phyloP scores from a whole-genome alignment of 2,888 invertebrate species.

The Aphrophora alni region DNA sequence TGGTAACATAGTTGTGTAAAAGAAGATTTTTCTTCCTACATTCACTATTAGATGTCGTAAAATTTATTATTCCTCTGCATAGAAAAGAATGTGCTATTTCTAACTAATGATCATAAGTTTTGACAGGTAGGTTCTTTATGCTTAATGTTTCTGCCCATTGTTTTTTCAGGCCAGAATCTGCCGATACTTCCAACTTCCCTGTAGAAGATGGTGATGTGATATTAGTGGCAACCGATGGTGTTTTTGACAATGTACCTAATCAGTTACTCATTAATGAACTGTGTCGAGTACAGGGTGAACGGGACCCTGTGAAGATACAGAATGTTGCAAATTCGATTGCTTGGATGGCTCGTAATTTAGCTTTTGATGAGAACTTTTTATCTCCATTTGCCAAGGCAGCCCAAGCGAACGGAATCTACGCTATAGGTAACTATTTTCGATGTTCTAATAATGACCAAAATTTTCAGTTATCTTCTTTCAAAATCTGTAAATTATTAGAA shows the following conservation, averaged over 20 bases:
- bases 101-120: too few species aligned
- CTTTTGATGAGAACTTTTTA: slow-evolving; percentile 93
- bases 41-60: too few species aligned
- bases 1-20: too few species aligned
- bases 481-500: too few species aligned
- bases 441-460: background rate
- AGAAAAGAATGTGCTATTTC: too few species aligned
- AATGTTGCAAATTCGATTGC: slow-evolving; percentile 94
- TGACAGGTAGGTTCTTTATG: too few species aligned
- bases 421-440: slow-evolving; percentile 71
- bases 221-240: slow-evolving; percentile 95
- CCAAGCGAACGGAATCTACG: slow-evolving; percentile 89
- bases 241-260: slow-evolving; percentile 97
- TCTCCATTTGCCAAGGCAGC: slow-evolving; percentile 96
- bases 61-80: too few species aligned
- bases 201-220: slow-evolving; percentile 94
- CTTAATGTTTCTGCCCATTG: too few species aligned
- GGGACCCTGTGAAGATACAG: slow-evolving; percentile 79
- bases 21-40: too few species aligned
- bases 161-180: slow-evolving; percentile 82
- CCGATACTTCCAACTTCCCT: slow-evolving; percentile 85
- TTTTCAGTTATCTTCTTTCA: slow-evolving; percentile 44
- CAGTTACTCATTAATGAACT: slow-evolving; percentile 87
- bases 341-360: slow-evolving; percentile 91
- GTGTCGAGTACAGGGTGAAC: slow-evolving; percentile 72